Evolutionary conservation across 2,113 vertebrate genomes (phyloP).

Genomic region (Cryptotis parvus): DNA sequence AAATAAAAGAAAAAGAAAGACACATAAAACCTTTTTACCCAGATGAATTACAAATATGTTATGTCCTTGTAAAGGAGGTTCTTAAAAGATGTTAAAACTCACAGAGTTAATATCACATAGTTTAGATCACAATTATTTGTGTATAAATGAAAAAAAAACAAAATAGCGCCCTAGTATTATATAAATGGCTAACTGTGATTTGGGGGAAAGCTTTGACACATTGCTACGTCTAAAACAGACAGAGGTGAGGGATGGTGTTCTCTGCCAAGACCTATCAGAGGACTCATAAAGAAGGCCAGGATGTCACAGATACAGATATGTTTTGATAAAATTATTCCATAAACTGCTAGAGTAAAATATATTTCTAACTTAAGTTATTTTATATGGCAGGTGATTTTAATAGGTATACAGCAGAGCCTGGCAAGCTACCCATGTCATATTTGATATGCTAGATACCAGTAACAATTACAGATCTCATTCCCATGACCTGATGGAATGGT

Average conservation of each 20-base stretch:
- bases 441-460: too few relatives aligned
- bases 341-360: conserved; percentile 22
- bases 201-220: neutral
- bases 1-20: neutral
- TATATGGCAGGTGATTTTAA: conserved; percentile 29
- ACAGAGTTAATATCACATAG: neutral
- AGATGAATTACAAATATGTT: conserved; percentile 16
- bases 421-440: too few relatives aligned
- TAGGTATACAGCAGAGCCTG: too few relatives aligned
- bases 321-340: neutral
- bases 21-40: neutral
- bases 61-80: neutral
- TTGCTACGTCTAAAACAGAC: neutral
- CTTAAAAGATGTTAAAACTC: neutral
- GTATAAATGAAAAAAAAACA: conserved; percentile 2
- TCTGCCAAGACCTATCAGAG: neutral
- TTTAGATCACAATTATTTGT: neutral
- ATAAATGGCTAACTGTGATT: neutral
- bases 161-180: neutral
- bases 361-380: conserved; percentile 21
- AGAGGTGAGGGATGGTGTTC: neutral
- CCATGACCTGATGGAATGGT: too few relatives aligned
- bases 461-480: too few relatives aligned
- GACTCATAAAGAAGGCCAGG: neutral
- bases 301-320: neutral